Evolutionary conservation across 2,797 vertebrate genomes (phyloP).

Genomic region (Merluccius polli): DNA sequence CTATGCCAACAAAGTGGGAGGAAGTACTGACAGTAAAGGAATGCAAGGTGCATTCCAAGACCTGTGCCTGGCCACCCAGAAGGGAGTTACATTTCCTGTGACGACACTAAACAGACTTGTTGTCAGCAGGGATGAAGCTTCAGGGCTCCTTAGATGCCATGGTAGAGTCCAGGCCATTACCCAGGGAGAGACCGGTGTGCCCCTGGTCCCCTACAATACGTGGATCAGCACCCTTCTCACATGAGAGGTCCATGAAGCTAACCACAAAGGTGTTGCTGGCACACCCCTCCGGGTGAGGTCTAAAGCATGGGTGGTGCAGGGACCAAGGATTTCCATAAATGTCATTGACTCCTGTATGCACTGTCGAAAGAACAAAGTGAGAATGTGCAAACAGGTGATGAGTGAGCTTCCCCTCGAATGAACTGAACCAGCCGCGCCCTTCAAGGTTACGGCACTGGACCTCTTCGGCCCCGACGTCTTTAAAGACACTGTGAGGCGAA

Average conservation of each 20-base stretch:
- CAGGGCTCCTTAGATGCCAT: background rate
- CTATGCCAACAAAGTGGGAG: background rate
- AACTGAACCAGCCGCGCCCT: background rate
- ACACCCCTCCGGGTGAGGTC: background rate
- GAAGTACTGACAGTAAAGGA: background rate
- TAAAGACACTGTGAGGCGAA: conserved; percentile 4
- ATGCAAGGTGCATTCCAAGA: background rate
- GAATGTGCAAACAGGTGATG: background rate
- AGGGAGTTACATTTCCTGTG: background rate
- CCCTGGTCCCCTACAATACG: background rate
- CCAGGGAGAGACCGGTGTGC: background rate
- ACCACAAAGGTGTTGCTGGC: background rate
- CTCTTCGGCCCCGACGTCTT: background rate
- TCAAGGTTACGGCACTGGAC: conserved; percentile 13
- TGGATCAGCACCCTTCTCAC: background rate
- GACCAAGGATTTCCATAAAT: background rate
- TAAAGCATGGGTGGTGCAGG: background rate
- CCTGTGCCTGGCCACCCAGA: background rate
- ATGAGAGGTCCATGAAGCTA: background rate
- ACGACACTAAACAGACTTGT: background rate
- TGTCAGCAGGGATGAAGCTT: background rate
- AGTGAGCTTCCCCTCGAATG: background rate
- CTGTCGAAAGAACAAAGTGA: background rate
- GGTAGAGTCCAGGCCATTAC: background rate
- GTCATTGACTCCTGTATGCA: background rate